Evolutionary conservation across 1,140 invertebrate genomes (phyloP).

Genomic region (Leguminivora glycinivorella): DNA sequence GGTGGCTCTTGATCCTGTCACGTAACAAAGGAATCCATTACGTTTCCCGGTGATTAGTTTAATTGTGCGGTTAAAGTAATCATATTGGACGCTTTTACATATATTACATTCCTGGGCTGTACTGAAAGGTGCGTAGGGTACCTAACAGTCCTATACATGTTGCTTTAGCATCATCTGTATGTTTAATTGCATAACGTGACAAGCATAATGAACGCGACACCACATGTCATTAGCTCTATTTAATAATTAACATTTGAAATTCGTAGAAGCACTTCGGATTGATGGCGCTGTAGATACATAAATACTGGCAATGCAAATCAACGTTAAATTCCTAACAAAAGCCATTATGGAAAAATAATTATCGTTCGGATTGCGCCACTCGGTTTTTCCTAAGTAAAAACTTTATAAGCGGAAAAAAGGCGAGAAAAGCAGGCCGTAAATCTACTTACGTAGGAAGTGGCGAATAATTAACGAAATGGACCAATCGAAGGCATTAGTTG

Average conservation of each 20-base stretch:
- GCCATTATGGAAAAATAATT: slow-evolving; percentile 49
- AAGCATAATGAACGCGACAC: slow-evolving; percentile 9
- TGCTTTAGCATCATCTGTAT: background rate
- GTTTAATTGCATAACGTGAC: slow-evolving; percentile 12
- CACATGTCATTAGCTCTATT: background rate
- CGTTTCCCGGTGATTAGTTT: slow-evolving; percentile 14
- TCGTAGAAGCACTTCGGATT: background rate
- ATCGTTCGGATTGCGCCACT: slow-evolving; percentile 23
- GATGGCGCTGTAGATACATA: background rate
- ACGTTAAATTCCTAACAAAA: slow-evolving; percentile 52
- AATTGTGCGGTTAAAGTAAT: slow-evolving; percentile 1
- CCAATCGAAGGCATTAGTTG: slow-evolving; percentile 76
- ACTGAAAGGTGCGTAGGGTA: background rate
- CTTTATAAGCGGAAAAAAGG: slow-evolving; percentile 49
- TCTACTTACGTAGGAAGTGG: slow-evolving; percentile 78
- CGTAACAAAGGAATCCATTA: slow-evolving; percentile 24
- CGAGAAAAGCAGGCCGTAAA: slow-evolving; percentile 70
- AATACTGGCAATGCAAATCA: slow-evolving; percentile 50
- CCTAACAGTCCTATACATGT: background rate
- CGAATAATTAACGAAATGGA: slow-evolving; percentile 79
- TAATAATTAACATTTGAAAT: slow-evolving; percentile 8
- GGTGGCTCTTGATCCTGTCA: slow-evolving; percentile 22
- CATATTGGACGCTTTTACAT: background rate
- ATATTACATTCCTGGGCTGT: background rate
- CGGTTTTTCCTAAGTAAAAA: slow-evolving; percentile 37